These are phyloP conservation scores for Hydrochoerus hydrochaeris DNA, from an alignment of 2,113 vertebrate genomes.

Conservation along the genomic window DNA sequence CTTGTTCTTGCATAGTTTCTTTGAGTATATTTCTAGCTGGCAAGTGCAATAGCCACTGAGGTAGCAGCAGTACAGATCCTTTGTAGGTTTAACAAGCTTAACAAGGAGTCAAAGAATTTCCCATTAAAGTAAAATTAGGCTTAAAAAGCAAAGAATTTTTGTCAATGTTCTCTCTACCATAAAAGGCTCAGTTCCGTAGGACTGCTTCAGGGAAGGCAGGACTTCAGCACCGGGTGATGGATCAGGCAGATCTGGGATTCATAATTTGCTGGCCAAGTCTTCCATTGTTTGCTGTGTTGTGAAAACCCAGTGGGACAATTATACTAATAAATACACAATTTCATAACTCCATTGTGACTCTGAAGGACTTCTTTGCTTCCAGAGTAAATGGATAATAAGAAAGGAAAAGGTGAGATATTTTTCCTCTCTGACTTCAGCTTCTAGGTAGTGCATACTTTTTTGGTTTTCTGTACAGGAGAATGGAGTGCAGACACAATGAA, in stretches of 20 bases:
- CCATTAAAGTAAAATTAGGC: background rate
- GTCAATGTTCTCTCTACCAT: background rate
- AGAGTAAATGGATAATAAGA: background rate
- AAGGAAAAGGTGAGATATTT: background rate
- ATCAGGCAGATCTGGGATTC: background rate
- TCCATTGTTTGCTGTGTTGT: background rate
- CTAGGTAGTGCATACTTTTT: background rate
- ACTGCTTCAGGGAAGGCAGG: background rate
- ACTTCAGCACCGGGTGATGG: background rate
- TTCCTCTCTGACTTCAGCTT: background rate
- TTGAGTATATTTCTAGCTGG: background rate
- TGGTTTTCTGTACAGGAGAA: background rate
- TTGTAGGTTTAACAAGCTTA: background rate
- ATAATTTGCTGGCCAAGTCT: background rate
- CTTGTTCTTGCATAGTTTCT: background rate
- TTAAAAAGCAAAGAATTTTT: background rate
- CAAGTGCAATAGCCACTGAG: background rate
- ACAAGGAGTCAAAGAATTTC: background rate
- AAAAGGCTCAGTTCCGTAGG: background rate
- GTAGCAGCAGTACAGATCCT: background rate
- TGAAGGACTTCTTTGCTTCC: slow-evolving; percentile 11
- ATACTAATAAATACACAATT: slow-evolving; percentile 1
- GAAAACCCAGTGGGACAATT: background rate
- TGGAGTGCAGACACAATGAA: background rate
- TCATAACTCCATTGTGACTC: background rate